phyloP scores from a whole-genome alignment of 2,888 invertebrate species.

The Parasteatoda lunata region DNA sequence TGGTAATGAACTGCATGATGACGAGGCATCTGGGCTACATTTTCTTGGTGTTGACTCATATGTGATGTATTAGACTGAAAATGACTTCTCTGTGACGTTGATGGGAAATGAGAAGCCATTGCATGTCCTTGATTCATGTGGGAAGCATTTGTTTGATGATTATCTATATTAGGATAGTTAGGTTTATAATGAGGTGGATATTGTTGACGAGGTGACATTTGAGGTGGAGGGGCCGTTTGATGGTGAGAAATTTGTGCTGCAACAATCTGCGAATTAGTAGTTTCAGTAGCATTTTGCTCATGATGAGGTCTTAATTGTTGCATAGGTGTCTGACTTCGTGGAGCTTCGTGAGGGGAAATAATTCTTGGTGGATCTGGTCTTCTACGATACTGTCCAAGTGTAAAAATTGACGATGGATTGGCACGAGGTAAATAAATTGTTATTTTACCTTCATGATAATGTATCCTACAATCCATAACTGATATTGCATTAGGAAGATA shows the following conservation, averaged over 20 bases:
- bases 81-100: not conserved
- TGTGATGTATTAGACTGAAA: not conserved
- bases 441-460: not conserved
- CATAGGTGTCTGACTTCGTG: not conserved
- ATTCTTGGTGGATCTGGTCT: not conserved
- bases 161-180: not conserved
- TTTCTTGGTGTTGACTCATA: not conserved
- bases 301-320: not conserved
- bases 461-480: not conserved
- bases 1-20: not conserved
- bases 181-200: not conserved
- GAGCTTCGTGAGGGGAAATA: not conserved
- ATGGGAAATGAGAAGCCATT: not conserved
- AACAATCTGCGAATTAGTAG: not conserved
- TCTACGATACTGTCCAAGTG: not conserved
- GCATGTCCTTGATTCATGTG: not conserved
- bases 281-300: not conserved
- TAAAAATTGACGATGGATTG: not conserved
- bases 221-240: not conserved
- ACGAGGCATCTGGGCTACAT: not conserved
- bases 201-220: not conserved
- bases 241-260: not conserved
- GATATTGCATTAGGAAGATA: not conserved
- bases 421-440: not conserved
- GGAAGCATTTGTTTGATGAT: not conserved